phyloP scores from a whole-genome alignment of 2,113 vertebrate genomes.

The Oxyura jamaicensis region DNA sequence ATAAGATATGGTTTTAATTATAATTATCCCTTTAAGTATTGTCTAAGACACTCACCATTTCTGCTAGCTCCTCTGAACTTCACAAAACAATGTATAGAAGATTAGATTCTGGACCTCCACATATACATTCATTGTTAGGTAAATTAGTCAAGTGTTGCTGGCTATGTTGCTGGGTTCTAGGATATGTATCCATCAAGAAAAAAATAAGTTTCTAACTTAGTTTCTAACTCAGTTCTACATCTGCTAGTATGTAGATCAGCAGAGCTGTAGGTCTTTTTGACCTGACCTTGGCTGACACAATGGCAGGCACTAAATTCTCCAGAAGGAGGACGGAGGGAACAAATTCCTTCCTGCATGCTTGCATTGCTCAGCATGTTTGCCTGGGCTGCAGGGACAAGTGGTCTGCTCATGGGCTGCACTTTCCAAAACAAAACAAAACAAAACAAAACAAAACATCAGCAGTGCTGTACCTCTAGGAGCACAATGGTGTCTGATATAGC shows the following conservation, averaged over 20 bases:
- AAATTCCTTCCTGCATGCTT: rapidly evolving
- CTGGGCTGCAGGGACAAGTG: background rate
- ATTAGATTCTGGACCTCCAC: background rate
- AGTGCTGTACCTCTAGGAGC: background rate
- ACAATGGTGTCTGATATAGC: background rate
- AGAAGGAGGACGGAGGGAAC: background rate
- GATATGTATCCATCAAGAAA: background rate
- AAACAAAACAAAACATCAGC: no score
- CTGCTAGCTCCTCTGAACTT: background rate
- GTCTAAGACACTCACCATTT: background rate
- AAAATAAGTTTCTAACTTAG: background rate
- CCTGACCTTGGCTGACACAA: background rate
- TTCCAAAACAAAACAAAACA: background rate
- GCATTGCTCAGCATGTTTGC: rapidly evolving
- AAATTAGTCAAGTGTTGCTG: background rate
- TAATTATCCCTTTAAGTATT: background rate
- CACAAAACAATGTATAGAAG: background rate
- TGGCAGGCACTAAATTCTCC: background rate
- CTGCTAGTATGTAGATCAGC: rapidly evolving
- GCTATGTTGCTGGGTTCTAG: background rate
- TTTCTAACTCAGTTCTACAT: background rate
- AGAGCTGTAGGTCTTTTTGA: background rate
- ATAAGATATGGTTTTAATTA: background rate
- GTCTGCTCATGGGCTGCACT: background rate
- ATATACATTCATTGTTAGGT: background rate